A percentile compares a stretch with the other conserved stretches of the same genome.
phyloP scores from a whole-genome alignment of 2,113 vertebrate genomes.

The Labeo catla region DNA sequence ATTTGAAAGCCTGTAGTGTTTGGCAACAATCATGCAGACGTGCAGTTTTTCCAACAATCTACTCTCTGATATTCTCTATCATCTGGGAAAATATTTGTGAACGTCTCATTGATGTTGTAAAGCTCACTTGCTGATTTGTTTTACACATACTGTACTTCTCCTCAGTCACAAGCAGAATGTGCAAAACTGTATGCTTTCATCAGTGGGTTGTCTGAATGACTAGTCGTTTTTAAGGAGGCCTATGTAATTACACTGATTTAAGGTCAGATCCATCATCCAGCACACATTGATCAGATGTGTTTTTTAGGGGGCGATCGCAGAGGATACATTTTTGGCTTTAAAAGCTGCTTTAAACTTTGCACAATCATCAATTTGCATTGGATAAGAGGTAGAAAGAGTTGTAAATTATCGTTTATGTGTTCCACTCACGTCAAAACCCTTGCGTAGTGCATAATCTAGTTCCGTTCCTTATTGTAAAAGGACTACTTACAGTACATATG shows the following conservation, averaged over 20 bases:
- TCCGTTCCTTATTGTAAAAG: neutral
- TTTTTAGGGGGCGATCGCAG: neutral
- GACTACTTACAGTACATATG: neutral
- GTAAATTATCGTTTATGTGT: neutral
- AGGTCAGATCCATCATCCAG: neutral
- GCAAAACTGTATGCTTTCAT: neutral
- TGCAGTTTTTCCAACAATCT: neutral
- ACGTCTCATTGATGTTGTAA: conserved; percentile 9
- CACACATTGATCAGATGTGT: neutral
- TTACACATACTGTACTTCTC: neutral
- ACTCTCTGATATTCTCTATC: neutral
- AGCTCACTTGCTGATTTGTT: neutral
- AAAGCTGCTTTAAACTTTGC: neutral
- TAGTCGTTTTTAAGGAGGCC: neutral
- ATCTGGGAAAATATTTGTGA: neutral
- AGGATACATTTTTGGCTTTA: neutral
- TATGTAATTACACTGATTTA: neutral
- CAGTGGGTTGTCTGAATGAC: neutral
- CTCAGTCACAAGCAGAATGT: neutral
- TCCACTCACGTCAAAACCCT: neutral
- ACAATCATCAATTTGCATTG: neutral
- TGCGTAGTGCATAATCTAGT: neutral
- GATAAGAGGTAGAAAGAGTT: neutral
- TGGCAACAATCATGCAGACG: neutral
- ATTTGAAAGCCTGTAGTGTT: conserved; percentile 1